A percentile compares a stretch with the other conserved stretches of the same genome.
Conservation (phyloP, 2,113 vertebrate genomes). For the Gopherus flavomarginatus region DNA sequence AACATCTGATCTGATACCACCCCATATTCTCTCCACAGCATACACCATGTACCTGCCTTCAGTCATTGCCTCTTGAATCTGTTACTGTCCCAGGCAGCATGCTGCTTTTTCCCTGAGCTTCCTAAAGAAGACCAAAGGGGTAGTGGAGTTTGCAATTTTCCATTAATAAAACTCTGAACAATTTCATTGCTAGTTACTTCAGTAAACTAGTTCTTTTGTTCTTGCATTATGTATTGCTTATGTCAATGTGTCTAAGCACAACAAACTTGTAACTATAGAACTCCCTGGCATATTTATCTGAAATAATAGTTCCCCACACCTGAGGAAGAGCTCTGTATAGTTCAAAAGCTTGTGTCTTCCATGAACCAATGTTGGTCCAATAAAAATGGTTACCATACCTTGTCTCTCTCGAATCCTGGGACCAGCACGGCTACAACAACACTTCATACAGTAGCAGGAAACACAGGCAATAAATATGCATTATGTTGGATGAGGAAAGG, state of each 20-base stretch:
- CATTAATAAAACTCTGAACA: not conserved
- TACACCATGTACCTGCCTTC: not conserved
- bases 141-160: not conserved
- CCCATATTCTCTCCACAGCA: not conserved
- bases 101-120: not conserved
- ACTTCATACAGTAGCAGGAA: not conserved
- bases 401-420: not conserved
- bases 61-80: not conserved
- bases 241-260: not conserved
- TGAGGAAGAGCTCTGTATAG: not conserved
- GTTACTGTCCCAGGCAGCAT: not conserved
- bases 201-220: not conserved
- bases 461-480: not conserved
- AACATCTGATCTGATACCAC: not conserved
- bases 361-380: not conserved
- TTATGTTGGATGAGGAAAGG: conserved; percentile 23
- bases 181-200: not conserved
- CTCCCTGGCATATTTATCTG: not conserved
- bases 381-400: not conserved
- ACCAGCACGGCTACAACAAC: not conserved
- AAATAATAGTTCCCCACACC: not conserved
- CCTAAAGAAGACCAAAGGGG: not conserved
- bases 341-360: not conserved
- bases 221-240: not conserved
- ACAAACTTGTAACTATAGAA: not conserved